Conservation (phyloP, 2,888 invertebrate species). For the Mamestra brassicae region DNA sequence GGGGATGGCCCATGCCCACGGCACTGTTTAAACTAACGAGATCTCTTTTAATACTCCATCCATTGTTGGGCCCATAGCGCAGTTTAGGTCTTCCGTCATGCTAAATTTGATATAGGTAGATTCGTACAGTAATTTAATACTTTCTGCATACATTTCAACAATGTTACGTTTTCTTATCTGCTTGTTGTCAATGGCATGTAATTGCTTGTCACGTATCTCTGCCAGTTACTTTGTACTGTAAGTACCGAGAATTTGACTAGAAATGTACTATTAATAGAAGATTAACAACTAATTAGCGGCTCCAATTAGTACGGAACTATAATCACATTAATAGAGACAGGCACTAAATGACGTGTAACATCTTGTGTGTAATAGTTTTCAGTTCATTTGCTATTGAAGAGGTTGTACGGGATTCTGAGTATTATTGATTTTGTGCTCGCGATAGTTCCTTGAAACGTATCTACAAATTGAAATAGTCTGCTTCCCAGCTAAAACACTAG, state of each 20-base stretch:
- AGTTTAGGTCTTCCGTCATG: slow-evolving; percentile 69
- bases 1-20: slow-evolving; percentile 69
- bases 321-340: slow-evolving; percentile 27
- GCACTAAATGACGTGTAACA: slow-evolving; percentile 22
- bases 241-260: slow-evolving; percentile 15
- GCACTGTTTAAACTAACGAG: slow-evolving; percentile 82
- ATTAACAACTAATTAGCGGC: slow-evolving; percentile 40
- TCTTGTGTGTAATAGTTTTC: slow-evolving; percentile 32
- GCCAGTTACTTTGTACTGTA: slow-evolving; percentile 8
- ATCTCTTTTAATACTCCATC: slow-evolving; percentile 80
- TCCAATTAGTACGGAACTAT: slow-evolving; percentile 45
- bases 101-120: slow-evolving; percentile 20
- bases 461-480: too few species aligned
- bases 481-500: too few species aligned
- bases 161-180: slow-evolving; percentile 25
- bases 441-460: background rate
- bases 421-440: background rate
- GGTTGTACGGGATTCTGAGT: background rate
- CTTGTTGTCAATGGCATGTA: slow-evolving; percentile 14
- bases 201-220: slow-evolving; percentile 6
- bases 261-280: slow-evolving; percentile 31
- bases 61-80: slow-evolving; percentile 77
- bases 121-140: slow-evolving; percentile 28
- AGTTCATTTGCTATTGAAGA: slow-evolving; percentile 10
- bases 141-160: slow-evolving; percentile 37